Conservation (phyloP, 2,797 vertebrate species). For the Urocyon cinereoargenteus region DNA sequence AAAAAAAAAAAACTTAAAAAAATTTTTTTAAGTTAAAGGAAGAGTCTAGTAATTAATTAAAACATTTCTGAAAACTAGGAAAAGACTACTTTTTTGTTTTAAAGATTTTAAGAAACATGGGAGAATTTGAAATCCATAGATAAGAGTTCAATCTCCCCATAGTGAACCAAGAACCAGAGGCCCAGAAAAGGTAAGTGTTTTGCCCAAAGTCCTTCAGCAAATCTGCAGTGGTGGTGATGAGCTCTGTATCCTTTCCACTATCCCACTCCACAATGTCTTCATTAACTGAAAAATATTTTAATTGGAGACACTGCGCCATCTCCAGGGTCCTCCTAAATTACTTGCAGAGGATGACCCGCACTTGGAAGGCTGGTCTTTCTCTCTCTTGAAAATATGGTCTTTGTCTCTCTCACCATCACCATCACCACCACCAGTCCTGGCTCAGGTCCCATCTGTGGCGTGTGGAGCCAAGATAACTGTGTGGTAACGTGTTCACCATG, state of each 20-base stretch:
- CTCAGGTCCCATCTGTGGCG: neutral
- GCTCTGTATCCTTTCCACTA: too few species aligned
- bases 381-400: too few species aligned
- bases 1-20: too few species aligned
- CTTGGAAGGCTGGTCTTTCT: neutral
- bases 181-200: neutral
- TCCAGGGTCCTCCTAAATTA: neutral
- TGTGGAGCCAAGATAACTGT: neutral
- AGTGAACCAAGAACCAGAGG: neutral
- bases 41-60: neutral
- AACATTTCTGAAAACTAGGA: slow-evolving; percentile 38
- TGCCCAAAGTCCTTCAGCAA: too few species aligned
- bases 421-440: neutral
- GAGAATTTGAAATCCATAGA: slow-evolving; percentile 10
- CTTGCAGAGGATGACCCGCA: neutral
- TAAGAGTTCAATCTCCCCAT: neutral
- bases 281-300: too few species aligned
- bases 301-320: neutral
- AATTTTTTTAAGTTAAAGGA: neutral
- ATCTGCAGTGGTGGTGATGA: too few species aligned
- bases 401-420: too few species aligned
- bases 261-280: too few species aligned
- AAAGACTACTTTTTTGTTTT: slow-evolving; percentile 21
- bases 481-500: neutral
- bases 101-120: neutral